Percentiles rank a stretch among this genome's conserved stretches.
These are phyloP conservation scores for Petaurus breviceps DNA, from an alignment of 2,113 vertebrate genomes.

Conservation along the genomic window DNA sequence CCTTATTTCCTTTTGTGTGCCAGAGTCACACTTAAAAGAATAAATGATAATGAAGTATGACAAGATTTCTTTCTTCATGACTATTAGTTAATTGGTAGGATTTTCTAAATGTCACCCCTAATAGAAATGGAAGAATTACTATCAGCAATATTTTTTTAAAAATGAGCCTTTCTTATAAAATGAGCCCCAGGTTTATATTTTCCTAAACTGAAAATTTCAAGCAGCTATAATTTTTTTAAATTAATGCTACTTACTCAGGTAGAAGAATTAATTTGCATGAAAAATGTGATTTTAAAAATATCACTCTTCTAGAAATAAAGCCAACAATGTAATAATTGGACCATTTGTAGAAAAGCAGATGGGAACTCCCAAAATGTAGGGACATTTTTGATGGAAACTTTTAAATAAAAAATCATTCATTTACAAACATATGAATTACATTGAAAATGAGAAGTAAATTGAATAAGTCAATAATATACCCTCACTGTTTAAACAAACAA, in stretches of 20 bases:
- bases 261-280: not conserved
- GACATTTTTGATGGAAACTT: not conserved
- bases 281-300: not conserved
- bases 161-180: too few relatives aligned
- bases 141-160: not conserved
- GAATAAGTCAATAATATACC: not conserved
- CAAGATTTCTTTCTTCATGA: not conserved
- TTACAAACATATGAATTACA: not conserved
- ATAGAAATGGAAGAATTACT: not conserved
- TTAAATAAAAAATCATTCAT: not conserved
- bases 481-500: not conserved
- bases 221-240: not conserved
- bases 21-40: not conserved
- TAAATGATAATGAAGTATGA: not conserved
- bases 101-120: not conserved
- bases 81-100: not conserved
- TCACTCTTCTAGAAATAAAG: not conserved
- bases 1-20: not conserved
- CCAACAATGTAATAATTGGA: not conserved
- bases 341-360: not conserved
- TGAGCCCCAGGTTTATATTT: too few relatives aligned
- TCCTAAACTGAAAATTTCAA: not conserved
- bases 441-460: not conserved
- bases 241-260: not conserved
- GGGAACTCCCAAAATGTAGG: not conserved